phyloP scores from a whole-genome alignment of 2,797 vertebrate genomes.

The Arctocebus calabarensis region DNA sequence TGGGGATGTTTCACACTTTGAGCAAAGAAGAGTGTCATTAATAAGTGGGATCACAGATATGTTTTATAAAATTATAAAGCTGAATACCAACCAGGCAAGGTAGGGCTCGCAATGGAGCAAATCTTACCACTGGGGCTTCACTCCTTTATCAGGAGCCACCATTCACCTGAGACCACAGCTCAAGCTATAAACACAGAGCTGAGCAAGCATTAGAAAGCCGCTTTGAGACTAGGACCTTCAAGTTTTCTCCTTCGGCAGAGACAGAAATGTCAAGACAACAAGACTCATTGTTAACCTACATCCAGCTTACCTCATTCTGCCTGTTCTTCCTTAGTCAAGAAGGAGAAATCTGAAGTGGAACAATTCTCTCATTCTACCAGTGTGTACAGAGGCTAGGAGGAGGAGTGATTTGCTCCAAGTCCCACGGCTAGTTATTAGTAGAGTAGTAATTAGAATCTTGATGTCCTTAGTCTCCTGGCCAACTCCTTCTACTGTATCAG shows the following conservation, averaged over 20 bases:
- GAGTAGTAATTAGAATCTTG: neutral
- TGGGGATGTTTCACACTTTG: neutral
- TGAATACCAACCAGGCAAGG: neutral
- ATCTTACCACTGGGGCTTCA: neutral
- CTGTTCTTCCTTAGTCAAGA: neutral
- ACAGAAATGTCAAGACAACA: neutral
- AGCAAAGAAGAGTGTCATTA: neutral
- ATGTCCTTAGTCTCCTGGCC: neutral
- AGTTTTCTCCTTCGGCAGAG: neutral
- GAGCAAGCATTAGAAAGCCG: neutral
- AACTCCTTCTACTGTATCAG: neutral
- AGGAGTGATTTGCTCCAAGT: neutral
- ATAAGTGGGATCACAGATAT: neutral
- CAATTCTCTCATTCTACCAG: neutral
- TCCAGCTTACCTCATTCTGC: neutral
- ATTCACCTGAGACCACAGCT: neutral
- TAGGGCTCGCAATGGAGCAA: neutral
- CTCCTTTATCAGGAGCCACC: neutral
- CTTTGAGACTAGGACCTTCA: neutral
- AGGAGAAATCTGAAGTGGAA: conserved; percentile 4
- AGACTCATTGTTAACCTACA: neutral
- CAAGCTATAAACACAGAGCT: neutral
- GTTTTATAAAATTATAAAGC: neutral
- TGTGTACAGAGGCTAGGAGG: neutral
- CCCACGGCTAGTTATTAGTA: neutral